Percentiles rank a stretch among this genome's conserved stretches.
Evolutionary conservation across 2,113 vertebrate species (phyloP).

Genomic region (Macquaria australasica): DNA sequence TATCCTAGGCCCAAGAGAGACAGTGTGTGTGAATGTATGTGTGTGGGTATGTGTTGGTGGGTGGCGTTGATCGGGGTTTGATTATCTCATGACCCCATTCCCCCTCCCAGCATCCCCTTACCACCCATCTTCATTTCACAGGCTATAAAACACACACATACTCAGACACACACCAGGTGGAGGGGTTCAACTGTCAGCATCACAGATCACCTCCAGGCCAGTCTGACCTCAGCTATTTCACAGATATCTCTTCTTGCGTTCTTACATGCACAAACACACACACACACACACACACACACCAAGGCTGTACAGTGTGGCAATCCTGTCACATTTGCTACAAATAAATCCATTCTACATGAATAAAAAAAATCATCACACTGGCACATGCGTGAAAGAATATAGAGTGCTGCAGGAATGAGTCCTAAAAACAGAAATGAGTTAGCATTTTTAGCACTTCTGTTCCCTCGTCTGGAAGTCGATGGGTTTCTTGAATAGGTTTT

Average conservation of each 20-base stretch:
- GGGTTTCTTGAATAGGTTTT: too few species aligned
- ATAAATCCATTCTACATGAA: not conserved
- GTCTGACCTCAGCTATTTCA: slow-evolving; percentile 48
- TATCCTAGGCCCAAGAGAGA: slow-evolving; percentile 77
- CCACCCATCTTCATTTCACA: slow-evolving; percentile 80
- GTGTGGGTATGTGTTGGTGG: slow-evolving; percentile 31
- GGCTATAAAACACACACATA: slow-evolving; percentile 76
- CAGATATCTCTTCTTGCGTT: slow-evolving; percentile 9
- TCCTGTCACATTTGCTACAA: not conserved
- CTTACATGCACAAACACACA: not conserved
- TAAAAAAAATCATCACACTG: not conserved
- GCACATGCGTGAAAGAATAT: not conserved
- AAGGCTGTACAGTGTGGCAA: not conserved
- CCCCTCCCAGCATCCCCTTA: slow-evolving; percentile 55
- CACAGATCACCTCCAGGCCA: slow-evolving; percentile 54
- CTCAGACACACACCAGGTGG: slow-evolving; percentile 57
- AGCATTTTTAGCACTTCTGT: too few species aligned
- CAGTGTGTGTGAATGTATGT: slow-evolving; percentile 41
- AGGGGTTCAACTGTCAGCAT: slow-evolving; percentile 52
- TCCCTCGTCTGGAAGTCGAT: too few species aligned
- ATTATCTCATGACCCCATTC: slow-evolving; percentile 67
- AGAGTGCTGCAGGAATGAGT: too few species aligned
- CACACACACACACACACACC: not conserved
- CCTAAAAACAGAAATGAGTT: too few species aligned
- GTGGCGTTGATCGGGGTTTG: slow-evolving; percentile 63